phyloP scores from a whole-genome alignment of 1,140 invertebrate genomes.

The Meteorus sp. region DNA sequence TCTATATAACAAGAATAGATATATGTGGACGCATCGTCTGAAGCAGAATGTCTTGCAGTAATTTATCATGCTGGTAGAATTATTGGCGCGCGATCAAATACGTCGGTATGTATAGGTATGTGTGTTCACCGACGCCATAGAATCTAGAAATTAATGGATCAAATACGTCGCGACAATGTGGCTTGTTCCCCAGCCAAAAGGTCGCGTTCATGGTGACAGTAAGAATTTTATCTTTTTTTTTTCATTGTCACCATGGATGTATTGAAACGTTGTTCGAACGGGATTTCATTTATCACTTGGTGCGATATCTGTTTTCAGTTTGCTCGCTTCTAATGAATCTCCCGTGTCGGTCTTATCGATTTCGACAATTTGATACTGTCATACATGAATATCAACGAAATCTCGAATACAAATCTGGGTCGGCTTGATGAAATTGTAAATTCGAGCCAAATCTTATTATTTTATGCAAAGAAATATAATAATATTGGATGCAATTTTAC shows the following conservation, averaged over 20 bases:
- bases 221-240: too few species aligned
- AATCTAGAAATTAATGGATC: not conserved
- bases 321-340: slow-evolving; percentile 20
- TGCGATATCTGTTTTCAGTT: slow-evolving; percentile 23
- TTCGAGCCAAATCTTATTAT: slow-evolving; percentile 20
- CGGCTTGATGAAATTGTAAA: slow-evolving; percentile 26
- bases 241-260: too few species aligned
- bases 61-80: not conserved
- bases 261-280: not conserved
- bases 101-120: not conserved
- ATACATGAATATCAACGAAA: slow-evolving; percentile 10
- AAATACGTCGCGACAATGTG: not conserved
- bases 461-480: not conserved
- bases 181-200: not conserved
- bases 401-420: slow-evolving; percentile 21
- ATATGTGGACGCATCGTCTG: too few species aligned
- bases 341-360: slow-evolving; percentile 24
- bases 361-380: slow-evolving; percentile 17
- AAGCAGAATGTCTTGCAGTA: too few species aligned
- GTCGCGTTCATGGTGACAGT: not conserved
- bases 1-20: too few species aligned
- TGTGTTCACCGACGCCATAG: not conserved
- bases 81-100: not conserved
- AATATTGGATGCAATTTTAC: too few species aligned
- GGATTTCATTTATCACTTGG: slow-evolving; percentile 24